Evolutionary conservation across 2,113 vertebrate species (phyloP).

Genomic region (Nesoenas mayeri): DNA sequence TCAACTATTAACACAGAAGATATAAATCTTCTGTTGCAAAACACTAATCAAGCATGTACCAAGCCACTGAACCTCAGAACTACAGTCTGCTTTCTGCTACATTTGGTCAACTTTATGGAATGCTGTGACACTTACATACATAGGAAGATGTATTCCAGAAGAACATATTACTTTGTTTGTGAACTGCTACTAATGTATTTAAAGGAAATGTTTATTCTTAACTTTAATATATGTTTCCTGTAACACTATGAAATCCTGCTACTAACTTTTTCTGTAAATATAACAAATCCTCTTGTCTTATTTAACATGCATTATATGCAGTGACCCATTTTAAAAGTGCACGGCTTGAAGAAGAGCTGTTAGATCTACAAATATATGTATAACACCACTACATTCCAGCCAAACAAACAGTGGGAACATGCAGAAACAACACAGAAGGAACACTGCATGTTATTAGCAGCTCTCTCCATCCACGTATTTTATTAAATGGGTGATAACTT

Average conservation of each 20-base stretch:
- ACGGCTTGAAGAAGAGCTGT: background rate
- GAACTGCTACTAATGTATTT: background rate
- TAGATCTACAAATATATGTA: background rate
- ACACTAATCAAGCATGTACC: background rate
- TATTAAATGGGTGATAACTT: background rate
- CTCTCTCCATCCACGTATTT: background rate
- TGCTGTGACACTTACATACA: background rate
- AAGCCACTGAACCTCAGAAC: background rate
- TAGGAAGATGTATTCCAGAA: background rate
- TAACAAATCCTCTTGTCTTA: background rate
- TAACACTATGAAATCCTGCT: background rate
- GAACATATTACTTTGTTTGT: background rate
- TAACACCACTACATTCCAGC: background rate
- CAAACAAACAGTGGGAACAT: background rate
- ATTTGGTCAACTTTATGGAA: background rate
- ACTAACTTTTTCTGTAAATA: background rate
- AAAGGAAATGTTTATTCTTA: background rate
- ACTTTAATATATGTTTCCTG: background rate
- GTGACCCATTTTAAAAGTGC: slow-evolving; percentile 41
- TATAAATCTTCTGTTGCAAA: background rate
- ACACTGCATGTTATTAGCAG: background rate
- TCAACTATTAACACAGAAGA: background rate
- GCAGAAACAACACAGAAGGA: background rate
- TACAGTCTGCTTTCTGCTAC: background rate
- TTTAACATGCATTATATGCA: slow-evolving; percentile 51